Base-by-base conservation (phyloP, 2,113 vertebrate species). In the Aplodontia rufa region DNA sequence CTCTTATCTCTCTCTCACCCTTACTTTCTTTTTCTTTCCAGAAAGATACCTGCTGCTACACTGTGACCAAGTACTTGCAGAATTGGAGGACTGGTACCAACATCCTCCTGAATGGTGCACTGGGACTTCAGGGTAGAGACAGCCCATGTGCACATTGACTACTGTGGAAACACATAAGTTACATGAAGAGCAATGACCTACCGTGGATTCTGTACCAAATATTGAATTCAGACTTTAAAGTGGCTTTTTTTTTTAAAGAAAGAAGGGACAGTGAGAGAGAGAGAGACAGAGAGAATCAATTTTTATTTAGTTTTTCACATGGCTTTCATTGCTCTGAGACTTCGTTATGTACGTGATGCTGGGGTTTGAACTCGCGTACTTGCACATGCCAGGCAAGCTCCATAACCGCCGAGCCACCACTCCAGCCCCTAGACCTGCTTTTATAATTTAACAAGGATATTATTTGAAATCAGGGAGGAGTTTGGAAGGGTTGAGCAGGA, bases 391-490 rank as follows among this genome's bases (percentile, higher is more conserved):
- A n/a, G n/a, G n/a, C n/a, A n/a, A n/a, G n/a, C n/a, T n/a, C n/a
- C n/a, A n/a, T n/a, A n/a, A n/a, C n/a, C n/a, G n/a, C n/a, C n/a
- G n/a, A n/a, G n/a, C n/a, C n/a, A n/a, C n/a, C n/a, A n/a, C n/a
- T n/a, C n/a, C n/a, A n/a, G n/a, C n/a, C n/a, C n/a, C n/a, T n/a
- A n/a, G n/a, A n/a, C n/a, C n/a, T n/a, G n/a, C n/a, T n/a, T n/a
- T n/a, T n/a, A n/a, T n/a, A n/a, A n/a, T 75, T 62, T 92, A 94
- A 64, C 45, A 85, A 95, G 37, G 78, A 47, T 86, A 66, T 55
- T 62, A 80, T 82, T 47, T 74, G 53, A 95, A 79, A 89, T 78
- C 17, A 11, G 17, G 42, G 22, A 86, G 32, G 78, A 53, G 16
- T 87, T 9, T n/a, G 1, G 60, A 86, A 17, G 49, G 22, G 10